Conservation (phyloP, 2,113 vertebrate species). For the Aegithalos caudatus region DNA sequence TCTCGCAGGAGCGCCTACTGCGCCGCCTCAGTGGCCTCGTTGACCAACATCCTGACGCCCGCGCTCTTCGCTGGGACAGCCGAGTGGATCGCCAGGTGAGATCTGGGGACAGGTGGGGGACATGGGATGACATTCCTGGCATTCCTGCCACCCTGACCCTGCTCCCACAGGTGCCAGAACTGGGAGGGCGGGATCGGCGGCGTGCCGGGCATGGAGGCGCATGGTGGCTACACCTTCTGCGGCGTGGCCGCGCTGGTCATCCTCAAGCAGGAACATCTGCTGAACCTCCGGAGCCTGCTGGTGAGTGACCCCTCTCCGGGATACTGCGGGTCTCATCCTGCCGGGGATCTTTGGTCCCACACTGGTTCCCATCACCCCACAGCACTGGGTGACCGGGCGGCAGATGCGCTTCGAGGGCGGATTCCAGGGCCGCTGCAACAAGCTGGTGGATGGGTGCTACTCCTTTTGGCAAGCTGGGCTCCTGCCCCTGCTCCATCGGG, state of each 20-base stretch:
- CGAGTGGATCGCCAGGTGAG: conserved; percentile 91
- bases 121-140: fast-evolving
- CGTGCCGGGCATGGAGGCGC: conserved; percentile 92
- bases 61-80: conserved; percentile 87
- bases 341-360: fast-evolving
- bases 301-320: conserved; percentile 58
- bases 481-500: conserved; percentile 90
- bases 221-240: conserved; percentile 95
- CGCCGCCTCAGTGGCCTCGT: conserved; percentile 88
- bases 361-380: background rate
- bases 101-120: no score
- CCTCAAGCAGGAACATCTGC: conserved; percentile 86
- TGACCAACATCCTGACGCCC: conserved; percentile 87
- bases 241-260: conserved; percentile 90
- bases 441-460: conserved; percentile 97
- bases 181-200: conserved; percentile 97
- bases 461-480: conserved; percentile 98
- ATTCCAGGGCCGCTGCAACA: conserved; percentile 97
- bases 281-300: conserved; percentile 89
- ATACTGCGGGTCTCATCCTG: background rate
- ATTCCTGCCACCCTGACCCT: fast-evolving
- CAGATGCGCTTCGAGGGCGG: conserved; percentile 97
- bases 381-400: conserved; percentile 91
- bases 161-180: conserved; percentile 88
- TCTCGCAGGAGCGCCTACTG: conserved; percentile 88